Evolutionary conservation across 2,113 vertebrate species (phyloP).

Genomic region (Dasyurus viverrinus): DNA sequence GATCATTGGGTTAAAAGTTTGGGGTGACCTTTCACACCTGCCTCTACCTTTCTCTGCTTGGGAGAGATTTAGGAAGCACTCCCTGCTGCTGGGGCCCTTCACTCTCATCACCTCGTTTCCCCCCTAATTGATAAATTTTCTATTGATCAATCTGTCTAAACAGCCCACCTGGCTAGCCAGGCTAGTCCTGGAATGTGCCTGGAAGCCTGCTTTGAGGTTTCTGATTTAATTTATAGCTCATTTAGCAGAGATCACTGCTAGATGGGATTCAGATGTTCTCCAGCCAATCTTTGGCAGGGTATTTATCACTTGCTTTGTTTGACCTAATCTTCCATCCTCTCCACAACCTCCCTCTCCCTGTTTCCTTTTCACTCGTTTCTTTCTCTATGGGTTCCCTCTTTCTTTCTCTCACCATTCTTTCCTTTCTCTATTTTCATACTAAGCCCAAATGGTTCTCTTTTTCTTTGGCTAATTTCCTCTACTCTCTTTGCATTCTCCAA

Average conservation of each 20-base stretch:
- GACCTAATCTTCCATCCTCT: background rate
- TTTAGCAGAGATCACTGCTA: background rate
- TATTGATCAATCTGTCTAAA: background rate
- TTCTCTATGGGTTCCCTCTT: background rate
- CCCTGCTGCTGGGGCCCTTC: background rate
- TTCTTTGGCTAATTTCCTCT: accelerated
- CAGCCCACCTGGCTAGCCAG: background rate
- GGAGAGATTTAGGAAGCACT: background rate
- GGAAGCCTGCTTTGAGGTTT: background rate
- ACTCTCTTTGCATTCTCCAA: background rate
- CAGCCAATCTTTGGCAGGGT: background rate
- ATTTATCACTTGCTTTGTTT: conserved; percentile 1
- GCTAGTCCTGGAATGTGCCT: background rate
- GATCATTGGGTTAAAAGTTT: background rate
- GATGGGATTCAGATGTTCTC: background rate
- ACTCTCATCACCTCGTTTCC: background rate
- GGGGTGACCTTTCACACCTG: background rate
- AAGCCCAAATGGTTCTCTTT: background rate
- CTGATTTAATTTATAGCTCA: conserved; percentile 11
- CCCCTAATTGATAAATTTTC: background rate
- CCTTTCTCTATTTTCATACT: background rate
- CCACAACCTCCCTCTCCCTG: background rate
- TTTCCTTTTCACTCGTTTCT: background rate
- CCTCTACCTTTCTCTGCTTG: background rate
- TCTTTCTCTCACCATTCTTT: background rate